Percentiles rank a stretch among this genome's conserved stretches.
These are phyloP conservation scores for Oncorhynchus masou DNA, from an alignment of 2,113 vertebrate genomes.

Conservation along the genomic window DNA sequence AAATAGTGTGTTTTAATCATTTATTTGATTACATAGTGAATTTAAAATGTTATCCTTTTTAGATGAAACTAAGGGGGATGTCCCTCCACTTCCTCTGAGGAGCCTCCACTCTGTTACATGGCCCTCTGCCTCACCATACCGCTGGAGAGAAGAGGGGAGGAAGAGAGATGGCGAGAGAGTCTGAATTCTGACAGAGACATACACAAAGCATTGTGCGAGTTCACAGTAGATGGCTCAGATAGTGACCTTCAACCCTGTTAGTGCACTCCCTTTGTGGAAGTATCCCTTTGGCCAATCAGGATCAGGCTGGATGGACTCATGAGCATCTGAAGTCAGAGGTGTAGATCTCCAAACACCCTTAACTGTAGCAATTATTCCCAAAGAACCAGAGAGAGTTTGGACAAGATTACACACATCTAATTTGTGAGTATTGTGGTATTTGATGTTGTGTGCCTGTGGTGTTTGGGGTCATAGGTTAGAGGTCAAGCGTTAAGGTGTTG, in stretches of 20 bases:
- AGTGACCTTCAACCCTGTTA: conserved; percentile 65
- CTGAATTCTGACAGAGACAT: neutral
- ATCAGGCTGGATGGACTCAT: conserved; percentile 56
- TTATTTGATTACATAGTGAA: no score
- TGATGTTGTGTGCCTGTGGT: neutral
- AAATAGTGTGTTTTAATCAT: no score
- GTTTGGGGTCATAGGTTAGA: no score
- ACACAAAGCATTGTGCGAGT: neutral
- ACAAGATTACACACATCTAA: neutral
- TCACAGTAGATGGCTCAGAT: neutral
- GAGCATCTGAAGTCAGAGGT: conserved; percentile 55
- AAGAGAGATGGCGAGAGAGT: neutral
- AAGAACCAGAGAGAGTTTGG: conserved; percentile 53
- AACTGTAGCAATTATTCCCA: conserved; percentile 64
- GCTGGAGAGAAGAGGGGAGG: conserved; percentile 41
- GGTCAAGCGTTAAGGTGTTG: neutral
- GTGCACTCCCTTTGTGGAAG: conserved; percentile 65
- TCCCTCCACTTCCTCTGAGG: no score
- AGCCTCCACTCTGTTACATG: conserved; percentile 46
- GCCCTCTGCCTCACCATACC: conserved; percentile 65
- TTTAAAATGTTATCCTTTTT: no score
- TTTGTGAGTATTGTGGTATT: neutral
- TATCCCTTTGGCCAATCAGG: conserved; percentile 63
- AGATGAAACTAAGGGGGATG: no score
- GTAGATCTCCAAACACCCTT: conserved; percentile 57